These are phyloP conservation scores for Physeter macrocephalus DNA, from an alignment of 2,113 vertebrate species.

Conservation along the genomic window DNA sequence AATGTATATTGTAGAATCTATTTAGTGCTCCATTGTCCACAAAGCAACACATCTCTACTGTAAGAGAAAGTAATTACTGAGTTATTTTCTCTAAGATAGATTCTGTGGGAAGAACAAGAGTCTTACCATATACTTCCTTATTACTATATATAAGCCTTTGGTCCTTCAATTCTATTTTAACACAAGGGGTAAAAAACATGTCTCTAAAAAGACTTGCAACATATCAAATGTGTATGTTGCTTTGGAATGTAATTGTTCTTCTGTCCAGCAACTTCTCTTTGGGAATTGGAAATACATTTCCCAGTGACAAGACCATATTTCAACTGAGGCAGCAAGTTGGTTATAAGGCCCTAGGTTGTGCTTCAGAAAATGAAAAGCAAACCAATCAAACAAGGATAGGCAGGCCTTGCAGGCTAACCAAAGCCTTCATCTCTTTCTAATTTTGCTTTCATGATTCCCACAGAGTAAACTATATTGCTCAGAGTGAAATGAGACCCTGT, in stretches of 20 bases:
- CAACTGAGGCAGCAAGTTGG: neutral
- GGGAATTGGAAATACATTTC: conserved; percentile 29
- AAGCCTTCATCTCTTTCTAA: conserved; percentile 36
- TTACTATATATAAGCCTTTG: neutral
- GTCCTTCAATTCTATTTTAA: conserved; percentile 23
- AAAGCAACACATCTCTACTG: neutral
- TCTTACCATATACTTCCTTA: neutral
- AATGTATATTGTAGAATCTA: neutral
- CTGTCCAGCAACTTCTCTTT: conserved; percentile 15
- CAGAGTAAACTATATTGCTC: conserved; percentile 31
- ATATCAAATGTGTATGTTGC: conserved; percentile 16
- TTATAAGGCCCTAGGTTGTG: conserved; percentile 9
- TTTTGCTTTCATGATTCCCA: conserved; percentile 40
- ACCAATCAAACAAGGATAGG: conserved; percentile 10
- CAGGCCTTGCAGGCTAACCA: neutral
- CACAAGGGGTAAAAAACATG: neutral
- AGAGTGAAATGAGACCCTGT: neutral
- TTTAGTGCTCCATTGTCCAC: neutral
- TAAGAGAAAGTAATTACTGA: neutral
- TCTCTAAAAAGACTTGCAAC: neutral
- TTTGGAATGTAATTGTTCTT: conserved; percentile 23
- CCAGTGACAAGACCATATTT: conserved; percentile 46
- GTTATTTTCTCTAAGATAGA: neutral
- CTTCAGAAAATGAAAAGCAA: conserved; percentile 58
- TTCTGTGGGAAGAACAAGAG: neutral